Evolutionary conservation across 2,888 invertebrate species (phyloP).

Genomic region (Zhengitettix transpicula): DNA sequence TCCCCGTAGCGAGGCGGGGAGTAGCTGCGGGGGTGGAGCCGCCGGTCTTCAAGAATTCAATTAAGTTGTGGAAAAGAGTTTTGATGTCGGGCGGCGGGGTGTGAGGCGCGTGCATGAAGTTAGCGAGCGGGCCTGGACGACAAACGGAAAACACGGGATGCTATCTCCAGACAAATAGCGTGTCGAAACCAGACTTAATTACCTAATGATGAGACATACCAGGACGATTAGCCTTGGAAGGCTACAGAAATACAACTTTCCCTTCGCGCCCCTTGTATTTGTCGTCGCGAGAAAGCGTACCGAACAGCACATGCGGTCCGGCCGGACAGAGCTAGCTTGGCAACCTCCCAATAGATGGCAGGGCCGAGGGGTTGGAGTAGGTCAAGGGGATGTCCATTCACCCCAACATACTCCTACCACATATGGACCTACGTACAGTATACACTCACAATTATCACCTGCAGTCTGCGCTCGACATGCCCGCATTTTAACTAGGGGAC

Average conservation of each 20-base stretch:
- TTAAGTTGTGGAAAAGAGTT: slow-evolving; percentile 14
- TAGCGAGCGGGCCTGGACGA: too few species aligned
- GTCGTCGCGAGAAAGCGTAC: too few species aligned
- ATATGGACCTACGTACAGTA: too few species aligned
- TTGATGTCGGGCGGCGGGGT: slow-evolving; percentile 9
- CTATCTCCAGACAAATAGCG: neutral
- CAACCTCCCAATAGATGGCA: neutral
- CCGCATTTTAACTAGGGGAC: too few species aligned
- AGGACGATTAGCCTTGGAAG: neutral
- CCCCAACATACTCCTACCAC: too few species aligned
- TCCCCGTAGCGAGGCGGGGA: too few species aligned
- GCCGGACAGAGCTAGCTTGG: neutral
- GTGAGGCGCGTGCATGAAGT: neutral
- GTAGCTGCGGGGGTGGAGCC: neutral
- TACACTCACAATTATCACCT: too few species aligned
- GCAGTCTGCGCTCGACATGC: too few species aligned
- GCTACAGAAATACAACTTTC: neutral
- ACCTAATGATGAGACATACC: neutral
- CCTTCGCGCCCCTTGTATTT: neutral
- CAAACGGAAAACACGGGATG: neutral
- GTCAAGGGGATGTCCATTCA: neutral
- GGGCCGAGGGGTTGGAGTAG: neutral
- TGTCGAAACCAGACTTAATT: neutral
- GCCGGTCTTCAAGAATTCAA: slow-evolving; percentile 14
- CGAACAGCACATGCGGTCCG: neutral